A percentile compares a stretch with the other conserved stretches of the same genome.
These are phyloP conservation scores for Meiosimyza platycephala DNA, from an alignment of 2,888 invertebrate genomes.

Conservation along the genomic window DNA sequence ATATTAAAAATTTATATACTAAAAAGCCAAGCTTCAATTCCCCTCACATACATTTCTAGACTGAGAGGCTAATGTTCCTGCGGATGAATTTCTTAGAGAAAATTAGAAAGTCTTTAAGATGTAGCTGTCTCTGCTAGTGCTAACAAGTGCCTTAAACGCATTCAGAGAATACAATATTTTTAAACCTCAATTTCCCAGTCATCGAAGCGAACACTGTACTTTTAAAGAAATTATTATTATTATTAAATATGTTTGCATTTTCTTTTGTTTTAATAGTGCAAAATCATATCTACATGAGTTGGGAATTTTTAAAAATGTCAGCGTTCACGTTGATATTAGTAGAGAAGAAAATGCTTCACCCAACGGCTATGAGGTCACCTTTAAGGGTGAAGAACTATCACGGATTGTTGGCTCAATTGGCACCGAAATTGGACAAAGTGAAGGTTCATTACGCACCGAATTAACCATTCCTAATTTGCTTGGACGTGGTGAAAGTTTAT, in stretches of 20 bases:
- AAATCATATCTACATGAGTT: conserved; percentile 81
- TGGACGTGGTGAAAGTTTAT: conserved; percentile 87
- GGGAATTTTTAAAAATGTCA: conserved; percentile 90
- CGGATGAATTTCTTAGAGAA: too few species aligned
- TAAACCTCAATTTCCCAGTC: too few species aligned
- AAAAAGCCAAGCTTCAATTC: too few species aligned
- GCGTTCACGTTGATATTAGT: conserved; percentile 88
- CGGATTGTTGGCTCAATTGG: conserved; percentile 87
- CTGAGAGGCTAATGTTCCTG: too few species aligned
- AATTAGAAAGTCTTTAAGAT: too few species aligned
- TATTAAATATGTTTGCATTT: neutral
- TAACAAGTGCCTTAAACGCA: too few species aligned
- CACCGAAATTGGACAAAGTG: conserved; percentile 91
- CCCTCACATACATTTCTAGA: too few species aligned
- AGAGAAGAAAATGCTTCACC: conserved; percentile 80
- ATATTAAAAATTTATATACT: too few species aligned
- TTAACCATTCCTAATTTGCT: conserved; percentile 84
- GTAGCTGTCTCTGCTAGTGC: too few species aligned
- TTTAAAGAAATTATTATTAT: too few species aligned
- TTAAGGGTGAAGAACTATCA: conserved; percentile 85
- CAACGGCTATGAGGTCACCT: conserved; percentile 85
- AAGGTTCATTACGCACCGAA: conserved; percentile 79
- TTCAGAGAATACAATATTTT: too few species aligned
- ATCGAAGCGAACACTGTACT: too few species aligned
- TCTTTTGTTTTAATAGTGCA: conserved; percentile 68